Base-by-base conservation (phyloP, 2,888 invertebrate species). In the Calameuta idolon region DNA sequence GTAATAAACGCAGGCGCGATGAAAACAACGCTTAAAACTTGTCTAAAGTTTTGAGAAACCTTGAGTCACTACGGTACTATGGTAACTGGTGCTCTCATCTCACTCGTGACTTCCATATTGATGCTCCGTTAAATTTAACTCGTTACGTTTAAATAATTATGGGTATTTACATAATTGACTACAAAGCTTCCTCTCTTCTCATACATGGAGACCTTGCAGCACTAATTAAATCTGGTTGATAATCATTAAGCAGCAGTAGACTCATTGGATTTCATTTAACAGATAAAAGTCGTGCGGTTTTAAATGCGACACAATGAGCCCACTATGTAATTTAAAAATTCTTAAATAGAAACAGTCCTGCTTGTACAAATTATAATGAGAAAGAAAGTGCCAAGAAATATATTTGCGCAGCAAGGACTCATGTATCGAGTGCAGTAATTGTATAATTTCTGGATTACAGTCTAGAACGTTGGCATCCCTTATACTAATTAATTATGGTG, bases 131-230 rank as follows among this genome's bases (percentile, higher is more conserved):
- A 55, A 55, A 23, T 55, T 23, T 55, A 55, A 55, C 55, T 55
- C 15, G 33, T 33, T 75, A 37, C 40, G 68, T 79, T 84, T 84
- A 85, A 83, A 81, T 83, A 81, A 83, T 83, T 82, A 69, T 83
- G 81, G 79, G 76, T 87, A 88, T 88, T 82, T 88, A 88, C 88
- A 88, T 88, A 88, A 88, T 88, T 88, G 88, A 88, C 88, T 88
- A 88, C 81, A 78, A 83, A 83, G 84, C 83, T 83, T 84, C 78
- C 75, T 79, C 77, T 73, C 30, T 34, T 69, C 68, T n/a, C 31
- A 75, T 30, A 69, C 68, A 37, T 68, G n/a, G 75, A 31, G 69
- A 75, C 33, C 37, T 79, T 77, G 73, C 79, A 82, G 79, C 81
- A 83, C n/a, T 80, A 83, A 82, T 79, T 82, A 80, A 83, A 55